Conservation (phyloP, 1,140 invertebrate genomes). For the Coboldia fuscipes region DNA sequence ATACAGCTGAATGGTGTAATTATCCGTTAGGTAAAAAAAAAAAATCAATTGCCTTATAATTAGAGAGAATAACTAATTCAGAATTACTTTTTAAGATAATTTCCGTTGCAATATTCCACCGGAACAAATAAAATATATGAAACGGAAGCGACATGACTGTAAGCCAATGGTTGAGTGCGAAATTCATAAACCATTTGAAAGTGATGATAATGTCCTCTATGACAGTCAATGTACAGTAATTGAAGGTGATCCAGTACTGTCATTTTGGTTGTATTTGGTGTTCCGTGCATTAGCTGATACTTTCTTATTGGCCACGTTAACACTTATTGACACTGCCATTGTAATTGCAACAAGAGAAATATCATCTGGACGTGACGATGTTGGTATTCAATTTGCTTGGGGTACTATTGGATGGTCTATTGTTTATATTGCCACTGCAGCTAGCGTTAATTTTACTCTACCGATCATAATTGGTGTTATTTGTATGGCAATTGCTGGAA, state of each 20-base stretch:
- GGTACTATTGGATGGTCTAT: conserved; percentile 41
- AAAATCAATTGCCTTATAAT: not conserved
- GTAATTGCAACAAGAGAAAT: conserved; percentile 60
- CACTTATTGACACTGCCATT: conserved; percentile 49
- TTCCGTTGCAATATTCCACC: conserved; percentile 32
- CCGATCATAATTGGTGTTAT: no score
- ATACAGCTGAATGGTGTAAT: conserved; percentile 25
- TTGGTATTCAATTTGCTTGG: conserved; percentile 55
- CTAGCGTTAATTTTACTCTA: no score
- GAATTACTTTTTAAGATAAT: conserved; percentile 19
- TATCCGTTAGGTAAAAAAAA: conserved; percentile 25
- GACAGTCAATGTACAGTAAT: conserved; percentile 36
- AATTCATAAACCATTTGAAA: conserved; percentile 40
- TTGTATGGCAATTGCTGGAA: no score
- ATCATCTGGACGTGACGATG: conserved; percentile 51
- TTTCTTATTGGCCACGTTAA: conserved; percentile 46
- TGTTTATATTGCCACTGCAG: no score
- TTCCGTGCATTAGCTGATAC: conserved; percentile 50
- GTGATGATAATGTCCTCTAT: conserved; percentile 32
- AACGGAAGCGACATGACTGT: conserved; percentile 15
- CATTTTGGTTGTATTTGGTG: conserved; percentile 47
- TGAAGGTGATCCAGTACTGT: conserved; percentile 34
- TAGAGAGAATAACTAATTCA: conserved; percentile 1
- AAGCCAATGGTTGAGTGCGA: conserved; percentile 39
- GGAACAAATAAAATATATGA: conserved; percentile 16